Base-by-base conservation (phyloP, 2,113 vertebrate genomes). In the Phylloscopus trochiloides region DNA sequence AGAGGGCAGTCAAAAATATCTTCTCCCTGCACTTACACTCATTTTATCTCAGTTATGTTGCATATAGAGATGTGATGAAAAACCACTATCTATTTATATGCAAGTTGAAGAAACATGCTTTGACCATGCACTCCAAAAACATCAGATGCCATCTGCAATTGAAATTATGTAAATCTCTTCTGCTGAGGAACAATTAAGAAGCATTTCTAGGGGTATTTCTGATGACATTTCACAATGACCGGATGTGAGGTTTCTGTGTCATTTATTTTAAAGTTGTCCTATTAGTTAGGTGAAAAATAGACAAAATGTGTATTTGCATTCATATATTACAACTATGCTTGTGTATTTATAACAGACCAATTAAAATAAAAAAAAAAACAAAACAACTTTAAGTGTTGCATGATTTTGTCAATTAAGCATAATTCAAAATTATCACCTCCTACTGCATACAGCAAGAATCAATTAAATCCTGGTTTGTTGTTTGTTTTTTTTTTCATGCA, bases 1-100 rank as follows among this genome's bases (percentile, higher is more conserved):
- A 96, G 62, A 82, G 42, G 45, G 29, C 57, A 57, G 57, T 74
- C 52, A 94, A 95, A 95, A 94, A 90, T 92, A 95, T 83, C 74
- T 63, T 84, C 48, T 85, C 40, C 34, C 61, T 78, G 22, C 32
- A 42, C 47, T 88, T 58, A 36, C 24, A 50, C 32, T 85, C 2
- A 0, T 86, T 94, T 91, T 74, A 68, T 88, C 78, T 82, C 65
- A 74, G 72, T 67, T 78, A 51, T 47, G 29, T 86, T 89, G 40
- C 62, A 52, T 63, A 67, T 24, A 88, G 40, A 78, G 34, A 75
- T 45, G n/a, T 81, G 76, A 87, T 80, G 58, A 85, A 90, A 86
- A 94, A 79, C 54, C 68, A 42, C 55, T 28, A 55, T 83, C 89
- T 94, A 94, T 91, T 96, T 94, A 94, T 82, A 90, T 6, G 28